phyloP scores from a whole-genome alignment of 2,888 invertebrate genomes.

The Dryomyza anilis region DNA sequence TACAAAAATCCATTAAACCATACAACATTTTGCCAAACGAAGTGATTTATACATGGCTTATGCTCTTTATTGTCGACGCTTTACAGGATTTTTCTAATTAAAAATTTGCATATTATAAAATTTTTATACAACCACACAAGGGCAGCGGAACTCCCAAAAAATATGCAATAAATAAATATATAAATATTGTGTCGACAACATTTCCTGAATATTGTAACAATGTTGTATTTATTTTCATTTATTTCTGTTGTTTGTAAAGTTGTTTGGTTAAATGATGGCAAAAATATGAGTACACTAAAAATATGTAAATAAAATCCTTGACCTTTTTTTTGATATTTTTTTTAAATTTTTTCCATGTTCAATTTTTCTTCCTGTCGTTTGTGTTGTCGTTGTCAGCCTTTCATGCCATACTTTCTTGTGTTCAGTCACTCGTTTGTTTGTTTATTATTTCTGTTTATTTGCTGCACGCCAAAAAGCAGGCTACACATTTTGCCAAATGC shows the following conservation, averaged over 20 bases:
- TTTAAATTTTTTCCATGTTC: too few relatives aligned
- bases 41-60: too few relatives aligned
- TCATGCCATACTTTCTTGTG: too few relatives aligned
- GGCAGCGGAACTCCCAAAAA: constrained; percentile 15
- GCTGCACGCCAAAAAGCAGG: constrained; percentile 12
- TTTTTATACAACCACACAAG: not conserved
- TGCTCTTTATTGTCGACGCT: not conserved
- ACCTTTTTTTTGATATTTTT: constrained; percentile 3
- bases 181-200: not conserved
- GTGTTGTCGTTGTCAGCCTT: too few relatives aligned
- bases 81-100: constrained; percentile 21
- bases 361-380: not conserved
- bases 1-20: too few relatives aligned
- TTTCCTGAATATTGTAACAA: constrained; percentile 21
- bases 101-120: not conserved
- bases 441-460: not conserved
- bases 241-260: too few relatives aligned
- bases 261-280: too few relatives aligned
- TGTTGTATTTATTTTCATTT: too few relatives aligned
- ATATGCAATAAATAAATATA: constrained; percentile 24
- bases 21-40: too few relatives aligned
- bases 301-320: constrained; percentile 18
- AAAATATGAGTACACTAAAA: too few relatives aligned
- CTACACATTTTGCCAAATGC: not conserved
- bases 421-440: too few relatives aligned